Evolutionary conservation across 2,888 invertebrate species (phyloP).

Genomic region (Hydroisotoma schaefferi): DNA sequence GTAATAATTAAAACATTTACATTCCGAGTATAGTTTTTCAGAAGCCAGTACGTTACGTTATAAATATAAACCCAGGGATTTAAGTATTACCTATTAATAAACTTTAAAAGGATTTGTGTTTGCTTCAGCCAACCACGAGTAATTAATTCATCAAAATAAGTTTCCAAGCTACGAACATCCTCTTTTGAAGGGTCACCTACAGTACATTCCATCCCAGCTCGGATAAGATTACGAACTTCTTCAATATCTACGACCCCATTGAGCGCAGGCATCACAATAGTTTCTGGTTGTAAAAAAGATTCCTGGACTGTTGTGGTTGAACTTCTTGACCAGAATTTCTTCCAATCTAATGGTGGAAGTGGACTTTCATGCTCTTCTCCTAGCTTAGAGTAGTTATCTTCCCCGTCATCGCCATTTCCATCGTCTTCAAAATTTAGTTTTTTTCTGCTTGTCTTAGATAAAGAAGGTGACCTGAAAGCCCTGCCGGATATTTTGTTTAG

Average conservation of each 20-base stretch:
- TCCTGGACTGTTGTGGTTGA: not conserved
- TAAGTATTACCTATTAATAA: conserved; percentile 1
- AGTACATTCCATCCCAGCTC: conserved; percentile 8
- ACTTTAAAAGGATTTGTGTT: conserved; percentile 16
- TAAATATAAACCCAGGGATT: not conserved
- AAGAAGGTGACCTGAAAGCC: not conserved
- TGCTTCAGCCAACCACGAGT: conserved; percentile 23
- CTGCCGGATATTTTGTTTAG: no score
- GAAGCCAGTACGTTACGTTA: not conserved
- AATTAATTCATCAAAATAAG: conserved; percentile 23
- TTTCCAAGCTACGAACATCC: conserved; percentile 12
- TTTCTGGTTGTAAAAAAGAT: not conserved
- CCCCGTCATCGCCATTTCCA: not conserved
- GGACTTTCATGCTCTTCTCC: not conserved
- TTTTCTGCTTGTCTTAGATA: not conserved
- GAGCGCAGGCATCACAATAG: conserved; percentile 14
- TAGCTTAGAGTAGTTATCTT: not conserved
- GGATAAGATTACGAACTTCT: conserved; percentile 21
- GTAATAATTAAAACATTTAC: not conserved
- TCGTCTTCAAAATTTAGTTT: not conserved
- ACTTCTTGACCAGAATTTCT: conserved; percentile 9
- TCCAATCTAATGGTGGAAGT: conserved; percentile 1
- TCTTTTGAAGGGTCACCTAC: conserved; percentile 8
- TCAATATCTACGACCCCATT: conserved; percentile 9
- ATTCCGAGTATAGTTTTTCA: not conserved